Base-by-base conservation (phyloP, 2,113 vertebrate species). In the Nothoprocta pentlandii region DNA sequence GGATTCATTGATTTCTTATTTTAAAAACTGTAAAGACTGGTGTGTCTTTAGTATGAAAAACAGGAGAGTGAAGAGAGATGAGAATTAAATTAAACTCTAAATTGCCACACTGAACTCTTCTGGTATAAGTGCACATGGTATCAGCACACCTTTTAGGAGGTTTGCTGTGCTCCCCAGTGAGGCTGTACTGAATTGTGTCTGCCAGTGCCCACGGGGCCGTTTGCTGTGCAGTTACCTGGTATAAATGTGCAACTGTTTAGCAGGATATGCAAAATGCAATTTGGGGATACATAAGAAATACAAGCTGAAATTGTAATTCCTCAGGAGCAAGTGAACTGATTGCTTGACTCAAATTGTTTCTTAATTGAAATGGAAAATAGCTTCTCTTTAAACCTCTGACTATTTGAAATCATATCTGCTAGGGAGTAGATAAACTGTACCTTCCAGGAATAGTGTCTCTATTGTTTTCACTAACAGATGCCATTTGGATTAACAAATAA, bases 341-440 rank as follows among this genome's bases (percentile, higher is more conserved):
- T 0, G 0, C 71, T 96, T 82, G 80, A 58, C 36, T 85, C 20
- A 66, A 89, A 87, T 70, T 77, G 46, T 83, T 85, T 76, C 73
- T 74, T 94, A 92, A 93, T 17, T 85, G 85, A 94, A 85, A 51
- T 26, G 58, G 44, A 70, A 70, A 93, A 3, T 20, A 54, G 14
- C 63, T 92, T 28, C 67, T 94, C 70, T 91, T 94, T 87, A 87
- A 83, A 54, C 62, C 85, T 92, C 67, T 74, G 46, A 70, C 59
- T 89, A 46, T 71, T 89, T 89, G 63, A 85, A 85, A 74, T 85
- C 9, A 25, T 58, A 78, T 61, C 23, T 80, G 28, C n/a, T 69
- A 59, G 54, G 41, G 53, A 76, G 87, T 54, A 68, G 14, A 44
- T 30, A 93, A 92, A 63, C 54, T 63, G 9, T 36, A 66, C 94